phyloP scores from a whole-genome alignment of 2,113 vertebrate species.

The Corythaeola cristata region DNA sequence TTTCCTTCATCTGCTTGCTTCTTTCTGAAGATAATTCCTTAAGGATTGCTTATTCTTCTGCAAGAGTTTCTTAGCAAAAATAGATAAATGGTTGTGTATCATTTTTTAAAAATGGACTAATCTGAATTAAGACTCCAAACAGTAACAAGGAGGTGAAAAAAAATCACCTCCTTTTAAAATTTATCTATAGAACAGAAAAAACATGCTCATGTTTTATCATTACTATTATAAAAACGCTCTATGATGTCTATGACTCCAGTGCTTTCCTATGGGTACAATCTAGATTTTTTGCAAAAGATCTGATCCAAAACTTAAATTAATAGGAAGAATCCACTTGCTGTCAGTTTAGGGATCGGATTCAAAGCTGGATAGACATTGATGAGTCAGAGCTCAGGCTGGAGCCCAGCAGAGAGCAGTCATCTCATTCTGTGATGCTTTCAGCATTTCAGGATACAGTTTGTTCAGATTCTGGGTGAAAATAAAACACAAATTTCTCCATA shows the following conservation, averaged over 20 bases:
- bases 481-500: background rate
- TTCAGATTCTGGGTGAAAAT: background rate
- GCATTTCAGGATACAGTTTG: background rate
- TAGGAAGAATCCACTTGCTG: background rate
- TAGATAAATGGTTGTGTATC: background rate
- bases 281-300: background rate
- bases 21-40: background rate
- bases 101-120: background rate
- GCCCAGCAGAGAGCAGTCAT: background rate
- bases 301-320: background rate
- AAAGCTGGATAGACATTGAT: background rate
- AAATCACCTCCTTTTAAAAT: background rate
- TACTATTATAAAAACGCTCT: background rate
- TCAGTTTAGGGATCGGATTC: background rate
- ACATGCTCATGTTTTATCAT: accelerated
- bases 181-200: background rate
- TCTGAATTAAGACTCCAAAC: background rate
- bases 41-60: background rate
- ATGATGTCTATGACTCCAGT: background rate
- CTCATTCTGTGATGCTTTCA: background rate
- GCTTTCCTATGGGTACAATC: background rate
- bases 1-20: background rate
- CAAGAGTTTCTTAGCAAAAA: background rate
- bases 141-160: background rate
- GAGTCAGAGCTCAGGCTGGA: background rate